These are phyloP conservation scores for Leptura quadrifasciata DNA, from an alignment of 2,888 invertebrate species.

Conservation along the genomic window DNA sequence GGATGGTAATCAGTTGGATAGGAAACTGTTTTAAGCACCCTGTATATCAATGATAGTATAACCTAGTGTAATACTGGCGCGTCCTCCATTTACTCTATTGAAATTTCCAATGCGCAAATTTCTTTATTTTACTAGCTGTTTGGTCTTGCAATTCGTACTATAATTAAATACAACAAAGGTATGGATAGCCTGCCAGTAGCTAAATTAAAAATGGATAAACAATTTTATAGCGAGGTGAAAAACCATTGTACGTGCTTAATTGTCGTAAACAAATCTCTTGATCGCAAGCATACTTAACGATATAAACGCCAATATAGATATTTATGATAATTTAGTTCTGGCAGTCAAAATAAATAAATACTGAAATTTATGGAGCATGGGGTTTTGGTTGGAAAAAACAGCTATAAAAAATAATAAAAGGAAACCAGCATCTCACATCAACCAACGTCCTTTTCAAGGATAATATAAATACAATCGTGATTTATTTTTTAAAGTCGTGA, in stretches of 20 bases:
- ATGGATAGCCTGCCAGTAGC: neutral
- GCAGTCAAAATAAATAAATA: conserved; percentile 17
- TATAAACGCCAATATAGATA: conserved; percentile 3
- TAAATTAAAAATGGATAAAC: conserved; percentile 3
- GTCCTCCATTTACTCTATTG: neutral
- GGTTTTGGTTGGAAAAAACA: neutral
- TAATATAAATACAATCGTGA: conserved; percentile 10
- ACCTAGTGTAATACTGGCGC: neutral
- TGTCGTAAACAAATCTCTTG: neutral
- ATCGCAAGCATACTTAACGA: neutral
- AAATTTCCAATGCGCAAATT: neutral
- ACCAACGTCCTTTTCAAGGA: conserved; percentile 18
- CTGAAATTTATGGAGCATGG: neutral
- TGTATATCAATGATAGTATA: too few species aligned
- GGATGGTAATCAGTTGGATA: too few species aligned
- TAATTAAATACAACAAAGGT: neutral
- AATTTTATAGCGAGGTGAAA: conserved; percentile 1
- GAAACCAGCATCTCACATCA: conserved; percentile 10
- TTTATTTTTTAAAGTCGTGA: conserved; percentile 15
- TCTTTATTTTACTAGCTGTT: neutral
- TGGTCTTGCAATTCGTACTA: neutral
- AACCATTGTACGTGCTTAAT: conserved; percentile 7
- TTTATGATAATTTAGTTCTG: conserved; percentile 23
- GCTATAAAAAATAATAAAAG: neutral
- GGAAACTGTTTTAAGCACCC: too few species aligned